phyloP scores from a whole-genome alignment of 2,888 invertebrate genomes.

The Oscheius sp. region DNA sequence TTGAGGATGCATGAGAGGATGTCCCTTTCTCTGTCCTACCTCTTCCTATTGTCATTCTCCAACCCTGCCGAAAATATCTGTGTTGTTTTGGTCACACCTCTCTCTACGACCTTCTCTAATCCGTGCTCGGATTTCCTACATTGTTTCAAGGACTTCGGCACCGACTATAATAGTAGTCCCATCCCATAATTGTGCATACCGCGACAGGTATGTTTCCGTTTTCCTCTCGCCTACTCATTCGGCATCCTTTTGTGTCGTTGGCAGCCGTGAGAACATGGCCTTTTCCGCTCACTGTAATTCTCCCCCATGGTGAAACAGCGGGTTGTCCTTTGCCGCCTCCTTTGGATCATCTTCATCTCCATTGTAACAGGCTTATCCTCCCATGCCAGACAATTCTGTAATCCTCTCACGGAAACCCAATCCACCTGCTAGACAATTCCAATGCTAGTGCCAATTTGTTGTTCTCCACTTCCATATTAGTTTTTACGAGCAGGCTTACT shows the following conservation, averaged over 20 bases:
- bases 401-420: constrained; percentile 26
- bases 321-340: background rate
- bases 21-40: background rate
- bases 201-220: background rate
- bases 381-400: constrained; percentile 13
- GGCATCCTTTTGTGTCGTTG: background rate
- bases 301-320: background rate
- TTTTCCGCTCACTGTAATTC: background rate
- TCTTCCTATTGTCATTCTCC: background rate
- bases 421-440: too few species aligned
- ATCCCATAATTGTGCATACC: background rate
- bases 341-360: background rate
- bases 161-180: background rate
- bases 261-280: background rate
- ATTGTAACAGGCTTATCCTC: background rate
- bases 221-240: constrained; percentile 2
- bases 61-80: constrained; percentile 19
- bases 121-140: constrained; percentile 20
- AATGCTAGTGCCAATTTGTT: constrained; percentile 20
- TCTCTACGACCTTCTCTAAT: background rate
- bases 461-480: background rate
- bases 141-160: constrained; percentile 10
- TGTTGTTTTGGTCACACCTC: background rate
- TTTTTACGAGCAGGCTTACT: background rate
- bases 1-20: constrained; percentile 9